Conservation (phyloP, 1,140 invertebrate genomes). For the Drosophila pectinifera region DNA sequence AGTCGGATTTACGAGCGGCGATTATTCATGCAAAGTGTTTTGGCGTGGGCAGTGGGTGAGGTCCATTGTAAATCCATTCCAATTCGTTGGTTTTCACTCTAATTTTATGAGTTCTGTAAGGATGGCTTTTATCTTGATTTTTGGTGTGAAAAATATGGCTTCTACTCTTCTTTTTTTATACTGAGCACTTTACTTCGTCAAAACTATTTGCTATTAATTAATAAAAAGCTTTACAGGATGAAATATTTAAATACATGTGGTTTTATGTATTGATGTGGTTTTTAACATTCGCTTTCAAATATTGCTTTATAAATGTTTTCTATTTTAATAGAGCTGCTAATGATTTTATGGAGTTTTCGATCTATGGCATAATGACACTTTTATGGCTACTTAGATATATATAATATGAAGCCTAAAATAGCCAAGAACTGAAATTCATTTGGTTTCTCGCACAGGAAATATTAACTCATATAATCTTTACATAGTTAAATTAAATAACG, state of each 20-base stretch:
- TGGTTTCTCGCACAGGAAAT: too few species aligned
- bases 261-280: neutral
- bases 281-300: neutral
- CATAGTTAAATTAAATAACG: too few species aligned
- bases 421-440: too few species aligned
- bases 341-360: neutral
- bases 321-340: neutral
- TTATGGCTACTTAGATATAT: too few species aligned
- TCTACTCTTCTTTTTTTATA: neutral
- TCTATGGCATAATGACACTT: neutral
- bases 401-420: too few species aligned
- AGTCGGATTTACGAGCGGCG: slow-evolving; percentile 56
- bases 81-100: slow-evolving; percentile 2
- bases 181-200: neutral
- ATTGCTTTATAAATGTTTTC: neutral
- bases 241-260: neutral
- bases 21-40: slow-evolving; percentile 68
- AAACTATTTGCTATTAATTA: neutral
- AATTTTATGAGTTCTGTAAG: slow-evolving; percentile 1
- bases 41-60: slow-evolving; percentile 22
- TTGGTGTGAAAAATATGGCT: neutral
- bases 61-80: slow-evolving; percentile 17
- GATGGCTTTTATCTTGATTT: neutral
- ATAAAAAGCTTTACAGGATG: neutral
- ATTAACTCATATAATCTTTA: too few species aligned